Base-by-base conservation (phyloP, 2,888 invertebrate species). In the Microctonus brassicae region DNA sequence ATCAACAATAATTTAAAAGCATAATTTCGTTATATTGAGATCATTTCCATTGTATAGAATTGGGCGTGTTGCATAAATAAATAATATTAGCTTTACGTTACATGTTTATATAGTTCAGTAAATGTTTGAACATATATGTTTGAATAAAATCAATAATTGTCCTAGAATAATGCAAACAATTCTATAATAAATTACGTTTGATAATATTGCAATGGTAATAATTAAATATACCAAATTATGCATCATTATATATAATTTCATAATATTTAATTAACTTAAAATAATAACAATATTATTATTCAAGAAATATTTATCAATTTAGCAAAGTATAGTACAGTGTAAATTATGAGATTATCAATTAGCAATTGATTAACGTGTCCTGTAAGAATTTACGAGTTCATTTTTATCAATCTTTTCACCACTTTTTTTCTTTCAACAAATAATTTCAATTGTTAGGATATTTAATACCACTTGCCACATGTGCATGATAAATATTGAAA, bases 281-380 rank as follows among this genome's bases (percentile, higher is more conserved):
- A n/a, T n/a, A n/a, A n/a, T n/a, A n/a, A n/a, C n/a, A 47, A 47
- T 20, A 47, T 47, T 7, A 47, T 17, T 47, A 10, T 53, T 53
- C 9, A 26, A 39, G 58, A 53, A 61, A 60, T 33, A 52, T 68
- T 34, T 5, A 4, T 33, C 22, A 33, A 58, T 17, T 20, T 33
- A n/a, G n/a, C n/a, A n/a, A n/a, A n/a, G n/a, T n/a, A n/a, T n/a
- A n/a, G n/a, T n/a, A n/a, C n/a, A n/a, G n/a, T n/a, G n/a, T n/a
- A n/a, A n/a, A n/a, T n/a, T n/a, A n/a, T n/a, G n/a, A n/a, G n/a
- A n/a, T n/a, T n/a, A n/a, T n/a, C n/a, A n/a, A n/a, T n/a, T n/a
- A n/a, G n/a, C 20, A 22, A 53, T 53, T 52, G 61, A 68, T 68
- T 61, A 61, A 68, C n/a, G n/a, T 11, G 61, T 68, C 68, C 22